phyloP scores from a whole-genome alignment of 2,113 vertebrate genomes.

The Mesoclemmys tuberculata region DNA sequence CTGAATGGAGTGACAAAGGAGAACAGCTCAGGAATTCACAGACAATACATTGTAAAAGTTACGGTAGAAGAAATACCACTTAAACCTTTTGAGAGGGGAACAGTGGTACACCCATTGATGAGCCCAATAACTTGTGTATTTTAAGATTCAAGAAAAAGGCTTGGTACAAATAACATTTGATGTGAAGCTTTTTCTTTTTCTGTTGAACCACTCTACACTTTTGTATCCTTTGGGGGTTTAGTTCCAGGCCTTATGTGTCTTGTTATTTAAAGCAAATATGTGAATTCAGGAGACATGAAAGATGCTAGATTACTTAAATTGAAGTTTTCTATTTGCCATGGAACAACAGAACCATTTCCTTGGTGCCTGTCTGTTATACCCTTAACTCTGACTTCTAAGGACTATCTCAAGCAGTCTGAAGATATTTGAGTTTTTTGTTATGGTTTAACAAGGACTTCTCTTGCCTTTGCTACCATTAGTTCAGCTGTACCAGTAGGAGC shows the following conservation, averaged over 20 bases:
- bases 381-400: neutral
- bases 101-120: neutral
- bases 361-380: neutral
- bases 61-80: neutral
- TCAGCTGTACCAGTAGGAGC: neutral
- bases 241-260: neutral
- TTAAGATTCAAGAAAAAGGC: neutral
- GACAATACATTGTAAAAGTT: neutral
- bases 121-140: neutral
- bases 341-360: neutral
- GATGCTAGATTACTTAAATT: neutral
- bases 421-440: neutral
- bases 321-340: neutral
- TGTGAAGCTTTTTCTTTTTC: neutral
- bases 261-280: neutral
- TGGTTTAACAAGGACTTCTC: neutral
- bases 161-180: neutral
- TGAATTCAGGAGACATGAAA: neutral
- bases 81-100: neutral
- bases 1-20: neutral
- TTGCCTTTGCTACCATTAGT: neutral
- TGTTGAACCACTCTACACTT: neutral
- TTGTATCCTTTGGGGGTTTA: neutral
- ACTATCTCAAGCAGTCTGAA: neutral
- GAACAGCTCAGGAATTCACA: neutral